Evolutionary conservation across 2,888 invertebrate genomes (phyloP), one percentile per base, ranked within the genome.

Genomic region (Fragum sueziense): DNA sequence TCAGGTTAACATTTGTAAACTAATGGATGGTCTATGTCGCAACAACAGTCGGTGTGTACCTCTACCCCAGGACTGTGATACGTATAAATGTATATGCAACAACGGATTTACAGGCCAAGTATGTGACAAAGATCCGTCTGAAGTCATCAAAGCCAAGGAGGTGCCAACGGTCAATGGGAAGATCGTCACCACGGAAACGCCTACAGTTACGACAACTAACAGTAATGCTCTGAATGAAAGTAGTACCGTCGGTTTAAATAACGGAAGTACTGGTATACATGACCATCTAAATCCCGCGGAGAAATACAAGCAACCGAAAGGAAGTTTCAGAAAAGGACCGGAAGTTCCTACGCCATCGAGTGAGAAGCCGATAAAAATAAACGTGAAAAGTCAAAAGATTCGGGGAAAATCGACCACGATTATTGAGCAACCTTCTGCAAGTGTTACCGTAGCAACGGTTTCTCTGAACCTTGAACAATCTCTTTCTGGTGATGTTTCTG

Each of bases 251-350:
- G 57, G 57, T 2, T 2, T 2, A 22, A 27, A 27, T 22, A 25
- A 9, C 25, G 57, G 9, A 7, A 11, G 20, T 57, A 52, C 29
- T 54, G 34, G 20, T 31, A 67, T 27, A 6, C 33, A 34, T 34
- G 41, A 37, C 57, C 6, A 20, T 4, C 14, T n/a, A 47, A 47
- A 47, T 14, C 22, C 22, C 31, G 14, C 29, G 20, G 47, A 52
- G 22, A 70, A 52, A 11, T 54, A 59, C 29, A 59, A 59, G 4
- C 59, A 59, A 22, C 71, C 71, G 17, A 57, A 57, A 14, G 72
- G 69, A 22, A 77, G 81, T 57, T 81, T 75, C 29, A 37, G 52
- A 0, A 81, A 81, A 72, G 81, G 81, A 29, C 77, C 77, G 29
- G 81, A 81, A 47, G 59, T 61, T 3, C 51, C 57, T 37, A 65